Percentiles rank a stretch among this genome's conserved stretches.
Evolutionary conservation across 2,797 vertebrate species (phyloP).

Genomic region (Lacerta agilis): DNA sequence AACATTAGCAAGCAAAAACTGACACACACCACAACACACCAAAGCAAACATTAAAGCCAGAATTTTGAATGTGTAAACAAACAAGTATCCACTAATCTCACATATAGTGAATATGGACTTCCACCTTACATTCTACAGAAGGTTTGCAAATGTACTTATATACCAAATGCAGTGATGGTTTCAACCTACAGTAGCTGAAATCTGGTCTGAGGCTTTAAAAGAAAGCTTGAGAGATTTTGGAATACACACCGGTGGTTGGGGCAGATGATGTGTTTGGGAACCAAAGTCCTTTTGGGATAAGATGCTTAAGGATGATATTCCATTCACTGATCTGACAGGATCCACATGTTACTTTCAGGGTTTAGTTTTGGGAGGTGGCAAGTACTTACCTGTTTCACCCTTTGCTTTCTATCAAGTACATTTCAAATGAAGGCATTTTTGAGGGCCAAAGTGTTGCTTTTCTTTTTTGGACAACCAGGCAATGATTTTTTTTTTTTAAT

Average conservation of each 20-base stretch:
- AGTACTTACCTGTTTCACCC: constrained; percentile 50
- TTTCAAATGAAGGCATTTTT: constrained; percentile 58
- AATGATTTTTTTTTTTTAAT: constrained; percentile 4
- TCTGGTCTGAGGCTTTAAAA: constrained; percentile 26
- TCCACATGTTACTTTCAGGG: constrained; percentile 37
- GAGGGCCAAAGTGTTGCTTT: constrained; percentile 64
- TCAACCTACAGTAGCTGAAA: constrained; percentile 26
- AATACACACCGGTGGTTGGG: constrained; percentile 30
- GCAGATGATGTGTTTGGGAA: constrained; percentile 19
- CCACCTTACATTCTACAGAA: constrained; percentile 42
- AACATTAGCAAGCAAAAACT: constrained; percentile 54
- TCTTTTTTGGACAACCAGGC: constrained; percentile 28
- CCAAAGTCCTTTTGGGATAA: constrained; percentile 25
- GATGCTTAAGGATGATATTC: constrained; percentile 41
- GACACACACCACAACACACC: constrained; percentile 18
- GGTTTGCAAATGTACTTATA: constrained; percentile 35
- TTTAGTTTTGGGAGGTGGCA: constrained; percentile 22
- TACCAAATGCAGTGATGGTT: constrained; percentile 37
- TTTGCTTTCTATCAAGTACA: constrained; percentile 42
- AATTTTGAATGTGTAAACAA: constrained; percentile 36
- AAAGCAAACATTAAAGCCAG: constrained; percentile 12
- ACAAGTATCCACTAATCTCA: constrained; percentile 15
- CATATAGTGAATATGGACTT: background rate
- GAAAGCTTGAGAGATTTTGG: constrained; percentile 47
- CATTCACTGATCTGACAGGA: constrained; percentile 30